Conservation (phyloP, 2,888 invertebrate genomes). For the Antheraea assamensis region DNA sequence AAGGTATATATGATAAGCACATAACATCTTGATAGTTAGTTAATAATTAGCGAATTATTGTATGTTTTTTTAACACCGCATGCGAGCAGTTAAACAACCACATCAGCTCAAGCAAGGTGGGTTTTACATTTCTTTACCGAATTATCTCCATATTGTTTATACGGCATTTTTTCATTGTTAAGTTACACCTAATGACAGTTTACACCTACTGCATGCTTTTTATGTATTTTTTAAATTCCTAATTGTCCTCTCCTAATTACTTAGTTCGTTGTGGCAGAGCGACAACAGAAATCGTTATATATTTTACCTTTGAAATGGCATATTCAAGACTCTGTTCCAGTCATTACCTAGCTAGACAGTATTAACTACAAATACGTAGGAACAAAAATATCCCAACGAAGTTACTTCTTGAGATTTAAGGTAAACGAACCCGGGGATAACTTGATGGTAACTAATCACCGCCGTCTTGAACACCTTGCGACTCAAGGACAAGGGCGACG, state of each 20-base stretch:
- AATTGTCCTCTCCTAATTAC: not conserved
- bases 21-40: conserved; percentile 8
- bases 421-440: too few relatives aligned
- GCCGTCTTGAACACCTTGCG: too few relatives aligned
- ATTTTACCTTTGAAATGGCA: too few relatives aligned
- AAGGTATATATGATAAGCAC: not conserved
- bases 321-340: too few relatives aligned
- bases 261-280: too few relatives aligned
- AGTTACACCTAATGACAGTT: not conserved
- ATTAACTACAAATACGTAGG: too few relatives aligned
- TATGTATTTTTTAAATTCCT: not conserved
- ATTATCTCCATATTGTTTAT: conserved; percentile 17
- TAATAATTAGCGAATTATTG: conserved; percentile 11
- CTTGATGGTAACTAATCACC: too few relatives aligned
- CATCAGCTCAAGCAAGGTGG: conserved; percentile 74
- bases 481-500: too few relatives aligned
- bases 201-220: not conserved
- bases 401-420: too few relatives aligned
- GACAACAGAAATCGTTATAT: too few relatives aligned
- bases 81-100: conserved; percentile 67
- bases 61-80: conserved; percentile 58
- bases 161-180: not conserved
- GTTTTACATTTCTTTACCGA: conserved; percentile 38
- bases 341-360: too few relatives aligned
- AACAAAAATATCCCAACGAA: too few relatives aligned